Percentiles rank a stretch among this genome's conserved stretches.
These are phyloP conservation scores for Acanthochromis polyacanthus DNA, from an alignment of 2,113 vertebrate species.

Conservation along the genomic window DNA sequence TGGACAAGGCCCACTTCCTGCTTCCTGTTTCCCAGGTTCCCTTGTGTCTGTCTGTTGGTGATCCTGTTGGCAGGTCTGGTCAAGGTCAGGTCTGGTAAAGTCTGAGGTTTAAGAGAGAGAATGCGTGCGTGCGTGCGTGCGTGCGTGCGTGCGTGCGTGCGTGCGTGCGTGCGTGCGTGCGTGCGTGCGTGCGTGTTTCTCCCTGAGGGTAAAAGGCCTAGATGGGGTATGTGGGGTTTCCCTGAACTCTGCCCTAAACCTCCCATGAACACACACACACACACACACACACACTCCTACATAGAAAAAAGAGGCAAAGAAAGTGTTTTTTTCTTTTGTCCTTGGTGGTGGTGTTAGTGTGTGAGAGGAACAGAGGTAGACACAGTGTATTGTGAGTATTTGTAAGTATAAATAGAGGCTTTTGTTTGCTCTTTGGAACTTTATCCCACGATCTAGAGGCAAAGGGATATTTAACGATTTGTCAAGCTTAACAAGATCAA, in stretches of 20 bases:
- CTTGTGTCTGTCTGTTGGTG: constrained; percentile 71
- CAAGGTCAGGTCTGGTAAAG: constrained; percentile 75
- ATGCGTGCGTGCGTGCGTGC: constrained; percentile 37
- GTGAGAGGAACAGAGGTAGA: constrained; percentile 42
- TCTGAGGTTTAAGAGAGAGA: constrained; percentile 47
- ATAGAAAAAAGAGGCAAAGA: constrained; percentile 35
- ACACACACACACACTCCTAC: constrained; percentile 39
- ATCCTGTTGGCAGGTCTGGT: constrained; percentile 77
- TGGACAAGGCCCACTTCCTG: constrained; percentile 74
- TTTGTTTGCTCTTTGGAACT: constrained; percentile 58
- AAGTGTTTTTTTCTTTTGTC: constrained; percentile 61
- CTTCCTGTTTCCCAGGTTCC: constrained; percentile 79
- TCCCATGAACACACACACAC: constrained; percentile 58
- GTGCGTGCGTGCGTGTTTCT: constrained; percentile 52
- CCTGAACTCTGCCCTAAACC: constrained; percentile 77
- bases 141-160: constrained; percentile 39
- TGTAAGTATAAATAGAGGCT: constrained; percentile 65
- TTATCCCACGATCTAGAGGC: background rate
- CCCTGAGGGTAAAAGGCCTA: constrained; percentile 66
- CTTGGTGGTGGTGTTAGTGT: constrained; percentile 14
- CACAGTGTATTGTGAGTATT: constrained; percentile 51
- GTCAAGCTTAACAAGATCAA: constrained; percentile 52
- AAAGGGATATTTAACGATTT: constrained; percentile 46
- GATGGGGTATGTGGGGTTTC: constrained; percentile 65
- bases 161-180: constrained; percentile 42